Conservation (phyloP, 2,888 invertebrate genomes). For the Scrobipalpa atriplicella region DNA sequence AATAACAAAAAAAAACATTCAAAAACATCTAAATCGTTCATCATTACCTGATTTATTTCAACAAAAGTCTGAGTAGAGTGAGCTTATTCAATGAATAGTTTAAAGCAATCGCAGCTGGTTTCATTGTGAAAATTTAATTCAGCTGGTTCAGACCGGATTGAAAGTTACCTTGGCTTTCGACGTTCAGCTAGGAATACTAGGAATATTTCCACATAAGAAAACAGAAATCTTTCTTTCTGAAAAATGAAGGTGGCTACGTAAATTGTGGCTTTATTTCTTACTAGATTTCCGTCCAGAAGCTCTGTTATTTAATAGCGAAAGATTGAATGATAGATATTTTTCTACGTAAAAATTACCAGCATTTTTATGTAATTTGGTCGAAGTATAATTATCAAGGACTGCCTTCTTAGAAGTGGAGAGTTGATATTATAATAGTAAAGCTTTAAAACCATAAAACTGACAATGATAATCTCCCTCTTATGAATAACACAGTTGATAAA, state of each 20-base stretch:
- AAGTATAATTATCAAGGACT: no score
- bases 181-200: slow-evolving; percentile 36
- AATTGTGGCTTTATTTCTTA: neutral
- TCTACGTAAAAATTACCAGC: neutral
- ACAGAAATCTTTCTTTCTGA: neutral
- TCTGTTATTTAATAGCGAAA: neutral
- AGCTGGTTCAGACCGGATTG: slow-evolving; percentile 14
- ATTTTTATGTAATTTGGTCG: neutral
- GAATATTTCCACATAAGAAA: slow-evolving; percentile 2
- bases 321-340: no score
- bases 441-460: no score
- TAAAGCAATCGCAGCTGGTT: slow-evolving; percentile 27
- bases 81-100: slow-evolving; percentile 28
- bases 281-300: neutral
- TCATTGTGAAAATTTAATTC: slow-evolving; percentile 24
- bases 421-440: no score
- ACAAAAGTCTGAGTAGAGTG: neutral
- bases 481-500: no score
- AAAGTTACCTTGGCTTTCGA: slow-evolving; percentile 34
- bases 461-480: no score
- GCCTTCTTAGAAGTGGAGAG: no score
- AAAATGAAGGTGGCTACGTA: neutral
- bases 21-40: no score
- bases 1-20: no score
- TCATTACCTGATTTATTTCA: neutral